A percentile compares a stretch with the other conserved stretches of the same genome.
Conservation (phyloP, 2,797 vertebrate species). For the Margarornis squamiger region DNA sequence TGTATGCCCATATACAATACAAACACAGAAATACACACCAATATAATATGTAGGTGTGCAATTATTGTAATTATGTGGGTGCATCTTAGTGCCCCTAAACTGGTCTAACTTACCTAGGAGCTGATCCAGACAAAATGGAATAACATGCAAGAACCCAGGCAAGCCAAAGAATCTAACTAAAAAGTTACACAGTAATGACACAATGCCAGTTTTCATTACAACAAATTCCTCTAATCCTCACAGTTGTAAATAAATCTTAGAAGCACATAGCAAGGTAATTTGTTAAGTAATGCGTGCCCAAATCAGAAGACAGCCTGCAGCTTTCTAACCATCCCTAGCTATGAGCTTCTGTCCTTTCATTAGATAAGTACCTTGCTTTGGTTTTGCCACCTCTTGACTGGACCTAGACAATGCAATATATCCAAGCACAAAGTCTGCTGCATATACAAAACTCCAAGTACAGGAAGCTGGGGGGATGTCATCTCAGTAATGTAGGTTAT, state of each 20-base stretch:
- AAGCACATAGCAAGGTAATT: conserved; percentile 33
- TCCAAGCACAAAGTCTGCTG: not conserved
- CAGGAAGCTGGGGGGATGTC: not conserved
- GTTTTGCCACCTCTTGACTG: not conserved
- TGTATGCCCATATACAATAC: not conserved
- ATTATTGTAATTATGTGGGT: not conserved
- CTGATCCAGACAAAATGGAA: not conserved
- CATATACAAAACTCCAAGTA: not conserved
- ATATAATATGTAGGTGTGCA: not conserved
- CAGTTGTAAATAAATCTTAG: conserved; percentile 38
- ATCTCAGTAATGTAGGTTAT: not conserved
- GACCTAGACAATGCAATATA: not conserved
- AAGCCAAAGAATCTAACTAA: conserved; percentile 8
- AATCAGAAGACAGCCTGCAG: conserved; percentile 30
- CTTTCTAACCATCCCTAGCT: not conserved
- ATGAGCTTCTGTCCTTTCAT: not conserved
- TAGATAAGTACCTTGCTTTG: not conserved
- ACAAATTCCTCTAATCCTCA: conserved; percentile 49
- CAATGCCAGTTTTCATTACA: conserved; percentile 34
- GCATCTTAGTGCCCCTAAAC: not conserved
- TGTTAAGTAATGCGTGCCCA: conserved; percentile 7
- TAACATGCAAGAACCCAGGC: not conserved
- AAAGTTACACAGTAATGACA: not conserved
- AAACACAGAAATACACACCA: not conserved
- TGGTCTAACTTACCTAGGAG: not conserved